phyloP scores from a whole-genome alignment of 2,797 vertebrate species.

The Clarias platycephalus region DNA sequence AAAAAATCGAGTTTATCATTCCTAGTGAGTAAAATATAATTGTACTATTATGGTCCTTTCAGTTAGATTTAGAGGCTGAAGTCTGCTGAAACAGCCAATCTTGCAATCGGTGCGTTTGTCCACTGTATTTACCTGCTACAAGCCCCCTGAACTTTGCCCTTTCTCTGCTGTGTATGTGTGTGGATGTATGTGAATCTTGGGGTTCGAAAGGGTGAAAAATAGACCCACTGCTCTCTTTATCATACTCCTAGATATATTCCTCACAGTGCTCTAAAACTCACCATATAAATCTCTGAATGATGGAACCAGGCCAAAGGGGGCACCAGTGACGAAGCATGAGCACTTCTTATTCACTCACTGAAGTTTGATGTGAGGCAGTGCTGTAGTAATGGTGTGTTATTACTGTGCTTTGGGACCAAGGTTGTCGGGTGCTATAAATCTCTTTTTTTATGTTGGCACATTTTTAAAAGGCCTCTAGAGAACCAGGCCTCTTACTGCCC shows the following conservation, averaged over 20 bases:
- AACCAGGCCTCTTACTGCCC: constrained; percentile 59
- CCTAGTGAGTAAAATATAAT: constrained; percentile 81
- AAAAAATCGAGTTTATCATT: constrained; percentile 89
- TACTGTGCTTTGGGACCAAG: constrained; percentile 39
- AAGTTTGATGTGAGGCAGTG: constrained; percentile 46
- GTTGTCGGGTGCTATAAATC: constrained; percentile 35
- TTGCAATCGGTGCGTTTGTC: constrained; percentile 56
- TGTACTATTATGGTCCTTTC: constrained; percentile 63
- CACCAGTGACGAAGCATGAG: constrained; percentile 53
- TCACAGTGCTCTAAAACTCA: constrained; percentile 58
- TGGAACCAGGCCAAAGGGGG: constrained; percentile 48
- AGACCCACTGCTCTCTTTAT: constrained; percentile 56
- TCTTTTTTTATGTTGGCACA: neutral
- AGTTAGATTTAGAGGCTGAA: constrained; percentile 62
- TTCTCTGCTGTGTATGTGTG: constrained; percentile 30
- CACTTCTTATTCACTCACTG: constrained; percentile 54
- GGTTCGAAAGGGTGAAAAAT: constrained; percentile 37
- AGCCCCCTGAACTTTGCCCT: constrained; percentile 52
- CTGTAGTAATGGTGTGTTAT: constrained; percentile 56
- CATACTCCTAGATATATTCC: constrained; percentile 61
- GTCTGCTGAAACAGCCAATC: constrained; percentile 56
- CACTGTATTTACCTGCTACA: constrained; percentile 63
- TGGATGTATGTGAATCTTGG: constrained; percentile 36
- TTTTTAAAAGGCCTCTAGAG: neutral
- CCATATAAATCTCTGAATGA: constrained; percentile 61